Evolutionary conservation across 2,888 invertebrate genomes (phyloP).

Genomic region (Mimachlamys varia): DNA sequence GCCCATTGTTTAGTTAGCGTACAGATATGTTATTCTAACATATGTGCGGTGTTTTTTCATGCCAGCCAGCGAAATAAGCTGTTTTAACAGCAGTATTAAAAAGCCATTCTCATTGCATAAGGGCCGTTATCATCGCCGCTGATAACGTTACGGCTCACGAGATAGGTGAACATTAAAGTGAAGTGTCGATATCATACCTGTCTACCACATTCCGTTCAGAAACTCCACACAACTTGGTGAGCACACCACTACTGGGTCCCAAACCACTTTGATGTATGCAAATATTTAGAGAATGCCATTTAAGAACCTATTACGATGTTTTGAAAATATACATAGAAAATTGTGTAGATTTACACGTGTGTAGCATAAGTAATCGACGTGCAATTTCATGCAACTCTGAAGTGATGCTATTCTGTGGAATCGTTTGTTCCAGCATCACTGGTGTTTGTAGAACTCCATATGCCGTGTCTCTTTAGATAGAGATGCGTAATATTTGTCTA

Average conservation of each 20-base stretch:
- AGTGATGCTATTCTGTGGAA: not conserved
- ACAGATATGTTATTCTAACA: not conserved
- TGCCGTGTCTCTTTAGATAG: not conserved
- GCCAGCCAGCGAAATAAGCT: not conserved
- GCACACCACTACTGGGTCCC: not conserved
- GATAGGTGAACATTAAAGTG: not conserved
- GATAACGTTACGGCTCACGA: not conserved
- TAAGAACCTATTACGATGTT: constrained; percentile 31
- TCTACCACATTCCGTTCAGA: not conserved
- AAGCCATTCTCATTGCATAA: not conserved
- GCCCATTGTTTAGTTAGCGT: not conserved
- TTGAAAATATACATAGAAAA: not conserved
- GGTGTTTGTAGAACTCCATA: not conserved
- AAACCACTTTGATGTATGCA: not conserved
- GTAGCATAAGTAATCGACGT: not conserved
- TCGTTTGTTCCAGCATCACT: not conserved
- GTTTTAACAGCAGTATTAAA: constrained; percentile 12
- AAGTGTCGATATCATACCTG: not conserved
- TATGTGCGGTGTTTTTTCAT: constrained; percentile 8
- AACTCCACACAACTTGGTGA: not conserved
- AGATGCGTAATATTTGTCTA: not conserved
- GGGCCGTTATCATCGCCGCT: not conserved
- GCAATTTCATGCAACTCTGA: not conserved
- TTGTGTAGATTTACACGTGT: not conserved
- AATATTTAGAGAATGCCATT: constrained; percentile 33